Base-by-base conservation (phyloP, 2,797 vertebrate genomes). In the Eulemur coronatus region DNA sequence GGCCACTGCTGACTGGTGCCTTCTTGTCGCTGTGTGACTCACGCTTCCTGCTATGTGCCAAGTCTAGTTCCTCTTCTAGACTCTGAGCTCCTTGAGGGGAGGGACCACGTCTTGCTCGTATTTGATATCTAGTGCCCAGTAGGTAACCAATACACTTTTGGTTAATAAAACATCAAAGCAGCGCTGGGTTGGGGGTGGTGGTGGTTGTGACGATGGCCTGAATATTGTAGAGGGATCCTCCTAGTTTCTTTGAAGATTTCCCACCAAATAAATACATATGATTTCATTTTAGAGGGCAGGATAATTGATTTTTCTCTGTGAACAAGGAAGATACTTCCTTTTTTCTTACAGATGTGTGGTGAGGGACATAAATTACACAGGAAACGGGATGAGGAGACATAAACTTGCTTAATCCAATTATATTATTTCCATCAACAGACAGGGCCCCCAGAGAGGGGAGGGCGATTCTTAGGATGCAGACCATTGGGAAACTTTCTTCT, bases 341-440 rank as follows among this genome's bases (percentile, higher is more conserved):
- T 80, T 75, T 50, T 5, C 72, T 89, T 72, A 86, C 43, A 81
- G 70, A 87, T 96, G 65, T 91, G 84, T 93, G 50, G 48, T 33
- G 20, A 96, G 91, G 90, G 70, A 91, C 69, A 82, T 91, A 96
- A 97, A 95, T 94, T 95, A 88, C 28, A 93, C 94, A 96, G 87
- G 94, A 97, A 98, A 84, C 38, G 94, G 94, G 72, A 87, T 38
- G 4, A 61, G 48, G 69, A 96, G 86, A 90, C 70, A 95, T 96
- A 97, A 97, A 92, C 95, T 89, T 91, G 84, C 86, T 80, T 97
- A 96, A 97, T 87, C 81, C 76, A 98, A 90, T 97, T 97, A 95
- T 4, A 48, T 46, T 46, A 85, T 96, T 94, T 93, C 59, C 94
- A n/a, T 93, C 2, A 76, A 86, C 75, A 94, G 67, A 93, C 72